phyloP scores from a whole-genome alignment of 2,113 vertebrate species.

The Heptranchias perlo region DNA sequence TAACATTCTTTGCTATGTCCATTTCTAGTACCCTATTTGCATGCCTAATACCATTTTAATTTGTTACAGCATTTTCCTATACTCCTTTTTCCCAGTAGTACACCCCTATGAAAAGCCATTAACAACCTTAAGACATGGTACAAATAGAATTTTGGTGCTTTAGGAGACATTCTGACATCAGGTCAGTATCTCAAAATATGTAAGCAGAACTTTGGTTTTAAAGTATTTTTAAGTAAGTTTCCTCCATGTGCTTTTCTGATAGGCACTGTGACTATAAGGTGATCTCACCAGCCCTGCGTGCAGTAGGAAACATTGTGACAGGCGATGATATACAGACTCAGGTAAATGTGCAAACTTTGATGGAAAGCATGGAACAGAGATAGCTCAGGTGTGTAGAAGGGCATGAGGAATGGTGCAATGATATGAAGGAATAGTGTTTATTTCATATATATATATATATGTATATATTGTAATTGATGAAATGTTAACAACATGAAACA shows the following conservation, averaged over 20 bases:
- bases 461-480: neutral
- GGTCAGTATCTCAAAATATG: neutral
- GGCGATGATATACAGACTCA: conserved; percentile 97
- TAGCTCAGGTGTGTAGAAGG: neutral
- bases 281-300: conserved; percentile 88
- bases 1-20: too few relatives aligned
- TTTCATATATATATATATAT: neutral
- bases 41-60: neutral
- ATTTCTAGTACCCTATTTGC: neutral
- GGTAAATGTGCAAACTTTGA: conserved; percentile 52
- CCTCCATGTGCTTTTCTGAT: conserved; percentile 46
- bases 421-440: neutral
- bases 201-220: neutral
- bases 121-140: neutral
- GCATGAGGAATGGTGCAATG: neutral
- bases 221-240: neutral
- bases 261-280: conserved; percentile 97
- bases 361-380: neutral
- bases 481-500: neutral
- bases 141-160: neutral
- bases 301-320: conserved; percentile 94
- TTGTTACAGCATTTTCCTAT: neutral
- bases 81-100: neutral
- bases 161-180: neutral
- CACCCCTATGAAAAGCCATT: neutral